Evolutionary conservation across 2,888 invertebrate species (phyloP), one percentile per base, ranked within the genome.

Genomic region (Furcula furcula): DNA sequence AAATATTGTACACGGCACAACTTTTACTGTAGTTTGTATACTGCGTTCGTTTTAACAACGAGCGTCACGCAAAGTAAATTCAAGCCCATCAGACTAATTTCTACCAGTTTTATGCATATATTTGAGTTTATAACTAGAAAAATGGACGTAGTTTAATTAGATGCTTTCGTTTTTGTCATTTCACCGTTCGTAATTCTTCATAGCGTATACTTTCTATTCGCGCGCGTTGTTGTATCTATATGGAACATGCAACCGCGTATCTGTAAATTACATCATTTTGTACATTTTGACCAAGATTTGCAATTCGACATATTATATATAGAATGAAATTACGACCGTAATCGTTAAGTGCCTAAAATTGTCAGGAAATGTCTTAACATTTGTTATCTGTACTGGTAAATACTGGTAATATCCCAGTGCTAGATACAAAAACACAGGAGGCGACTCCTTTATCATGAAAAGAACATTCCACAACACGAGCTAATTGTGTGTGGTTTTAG

Each of bases 91-190:
- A 47, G 40, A 50, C 34, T 38, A 44, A 53, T 50, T 51, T 48
- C 44, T 37, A 49, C 40, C 42, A 49, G 43, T 40, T 46, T 49
- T 48, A 54, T 53, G 61, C 65, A 65, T 51, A 28, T 59, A 60
- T 65, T 63, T 45, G 48, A 61, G 50, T 49, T 53, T 55, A 61
- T 56, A 61, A 59, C 50, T 60, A 59, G 63, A 64, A 66, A 56
- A 61, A 58, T 60, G 57, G 60, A 54, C 57, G 59, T 61, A 51
- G 55, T 65, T 47, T 57, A 69, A 71, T 76, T 68, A 68, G 46
- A 44, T 56, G 62, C 70, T 76, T 76, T 75, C 72, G 50, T 61
- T 60, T 60, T 63, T 60, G 52, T 50, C 53, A 57, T 54, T 55
- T 56, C 47, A 47, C 53, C 44, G 49, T 52, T 46, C 43, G 45